Conservation (phyloP, 2,888 invertebrate species). For the Heliconius erato region DNA sequence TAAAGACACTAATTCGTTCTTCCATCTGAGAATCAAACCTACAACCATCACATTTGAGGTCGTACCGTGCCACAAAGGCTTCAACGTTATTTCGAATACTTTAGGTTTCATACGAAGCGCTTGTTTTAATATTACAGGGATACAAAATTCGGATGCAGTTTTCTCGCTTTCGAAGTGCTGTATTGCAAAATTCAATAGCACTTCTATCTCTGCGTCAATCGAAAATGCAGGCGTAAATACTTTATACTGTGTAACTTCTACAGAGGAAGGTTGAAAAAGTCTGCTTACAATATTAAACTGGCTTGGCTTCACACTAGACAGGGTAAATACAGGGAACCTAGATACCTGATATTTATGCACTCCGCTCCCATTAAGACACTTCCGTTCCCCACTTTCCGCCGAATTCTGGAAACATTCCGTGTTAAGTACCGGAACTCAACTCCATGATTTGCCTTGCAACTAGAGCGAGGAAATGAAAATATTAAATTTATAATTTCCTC, state of each 20-base stretch:
- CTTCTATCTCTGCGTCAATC: constrained; percentile 16
- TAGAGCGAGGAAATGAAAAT: too few relatives aligned
- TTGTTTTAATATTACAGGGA: constrained; percentile 39
- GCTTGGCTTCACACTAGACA: not conserved
- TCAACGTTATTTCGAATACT: constrained; percentile 5
- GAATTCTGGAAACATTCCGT: too few relatives aligned
- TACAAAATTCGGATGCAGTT: constrained; percentile 41
- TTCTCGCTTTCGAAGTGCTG: constrained; percentile 44
- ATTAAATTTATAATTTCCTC: too few relatives aligned
- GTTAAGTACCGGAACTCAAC: too few relatives aligned
- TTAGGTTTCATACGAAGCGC: not conserved
- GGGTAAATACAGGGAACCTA: too few relatives aligned
- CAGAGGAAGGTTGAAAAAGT: not conserved
- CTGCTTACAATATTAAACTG: not conserved
- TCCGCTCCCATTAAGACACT: too few relatives aligned
- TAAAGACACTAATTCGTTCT: not conserved
- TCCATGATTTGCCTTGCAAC: too few relatives aligned
- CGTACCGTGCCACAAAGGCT: not conserved
- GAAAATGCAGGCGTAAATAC: not conserved
- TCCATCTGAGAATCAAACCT: not conserved
- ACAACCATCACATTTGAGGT: not conserved
- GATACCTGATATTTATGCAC: too few relatives aligned
- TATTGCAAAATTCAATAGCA: constrained; percentile 48
- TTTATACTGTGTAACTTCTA: not conserved
- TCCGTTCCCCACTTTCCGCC: too few relatives aligned